Evolutionary conservation across 1,140 invertebrate species (phyloP), one percentile per base, ranked within the genome.

Genomic region (Neotoxoptera formosana): DNA sequence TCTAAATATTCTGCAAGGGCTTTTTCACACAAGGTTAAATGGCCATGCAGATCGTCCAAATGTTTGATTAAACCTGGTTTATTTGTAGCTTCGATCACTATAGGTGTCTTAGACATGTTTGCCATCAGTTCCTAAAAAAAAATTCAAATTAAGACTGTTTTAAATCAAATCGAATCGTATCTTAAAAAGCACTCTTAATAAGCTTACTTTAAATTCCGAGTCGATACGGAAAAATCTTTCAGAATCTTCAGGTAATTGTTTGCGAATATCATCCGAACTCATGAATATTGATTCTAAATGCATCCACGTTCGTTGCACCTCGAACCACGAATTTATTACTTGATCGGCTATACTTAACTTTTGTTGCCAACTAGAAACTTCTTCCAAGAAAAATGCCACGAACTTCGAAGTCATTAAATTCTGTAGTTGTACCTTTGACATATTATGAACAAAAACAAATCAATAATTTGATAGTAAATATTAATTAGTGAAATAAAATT

Each of bases 251-350:
- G 99, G 99, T 60, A 99, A 95, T 95, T 99, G 98, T 94, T 97
- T 98, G 93, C 98, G 96, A 95, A 99, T 99, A 95, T 99, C 99
- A 95, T 99, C 98, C 7, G 98, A 99, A 94, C 98, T 99, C 96
- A 99, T 99, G 95, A 99, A 99, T 94, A 99, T 99, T 94, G 98
- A 99, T 95, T 99, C 99, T 93, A 99, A 96, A 95, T 99, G 98
- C 94, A 98, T 98, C 99, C 99, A 99, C 30, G 98, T 99, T 81
- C 99, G 96, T 96, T 99, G 99, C 45, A 99, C 99, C 96, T 99
- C 99, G 96, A 99, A 98, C 98, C 98, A 99, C 81, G 98, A 96
- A 0, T 97, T 97, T 60, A 99, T 98, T 1, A 98, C 97, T 96
- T 99, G 98, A 96, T 99, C 99, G 76, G 98, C 98, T 91, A 98